phyloP scores from a whole-genome alignment of 2,113 vertebrate species.

The Cheilinus undulatus region DNA sequence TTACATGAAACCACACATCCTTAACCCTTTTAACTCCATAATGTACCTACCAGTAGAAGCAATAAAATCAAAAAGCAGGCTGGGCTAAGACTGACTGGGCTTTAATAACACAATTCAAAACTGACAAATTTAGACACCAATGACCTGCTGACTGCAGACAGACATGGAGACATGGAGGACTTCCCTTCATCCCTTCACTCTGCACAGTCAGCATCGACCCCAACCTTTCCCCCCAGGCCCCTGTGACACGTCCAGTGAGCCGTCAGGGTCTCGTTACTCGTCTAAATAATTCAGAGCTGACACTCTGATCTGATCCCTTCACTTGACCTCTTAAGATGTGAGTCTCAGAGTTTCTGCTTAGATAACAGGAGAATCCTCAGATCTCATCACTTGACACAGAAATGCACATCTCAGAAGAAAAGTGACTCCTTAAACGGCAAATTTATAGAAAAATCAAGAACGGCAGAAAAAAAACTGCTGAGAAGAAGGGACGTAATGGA shows the following conservation, averaged over 20 bases:
- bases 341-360: constrained; percentile 34
- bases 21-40: too few species aligned
- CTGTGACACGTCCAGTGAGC: constrained; percentile 28
- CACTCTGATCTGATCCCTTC: constrained; percentile 56
- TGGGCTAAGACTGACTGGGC: too few species aligned
- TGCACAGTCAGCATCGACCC: constrained; percentile 9
- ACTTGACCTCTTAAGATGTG: constrained; percentile 55
- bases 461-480: too few species aligned
- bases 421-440: too few species aligned
- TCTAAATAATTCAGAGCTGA: constrained; percentile 71
- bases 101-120: not conserved
- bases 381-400: not conserved
- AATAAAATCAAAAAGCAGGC: too few species aligned
- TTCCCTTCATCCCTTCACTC: not conserved
- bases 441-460: too few species aligned
- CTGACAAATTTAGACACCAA: not conserved
- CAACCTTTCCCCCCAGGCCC: constrained; percentile 10
- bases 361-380: constrained; percentile 20
- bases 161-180: not conserved
- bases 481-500: too few species aligned
- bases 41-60: too few species aligned
- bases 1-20: too few species aligned
- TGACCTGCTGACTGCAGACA: constrained; percentile 4
- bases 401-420: not conserved
- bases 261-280: constrained; percentile 55